Conservation (phyloP, 92 coral and sea anemone genomes). For the Siderastrea siderea region DNA sequence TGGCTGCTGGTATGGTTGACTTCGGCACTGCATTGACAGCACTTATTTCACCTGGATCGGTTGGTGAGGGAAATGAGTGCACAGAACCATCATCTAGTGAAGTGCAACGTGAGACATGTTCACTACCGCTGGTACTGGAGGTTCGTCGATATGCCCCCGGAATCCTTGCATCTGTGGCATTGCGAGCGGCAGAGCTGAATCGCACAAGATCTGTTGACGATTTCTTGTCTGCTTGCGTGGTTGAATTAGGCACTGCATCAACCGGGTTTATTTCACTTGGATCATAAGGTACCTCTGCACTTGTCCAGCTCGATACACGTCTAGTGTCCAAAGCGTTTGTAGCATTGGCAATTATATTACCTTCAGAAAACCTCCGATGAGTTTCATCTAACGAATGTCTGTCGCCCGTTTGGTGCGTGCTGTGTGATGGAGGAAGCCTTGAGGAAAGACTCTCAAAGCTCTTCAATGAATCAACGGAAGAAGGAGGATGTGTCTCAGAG, state of each 20-base stretch:
- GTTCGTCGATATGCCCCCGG: background rate
- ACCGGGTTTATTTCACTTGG: conserved; percentile 6
- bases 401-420: background rate
- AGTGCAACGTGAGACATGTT: no score
- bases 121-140: background rate
- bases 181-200: background rate
- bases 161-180: background rate
- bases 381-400: background rate
- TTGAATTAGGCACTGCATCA: background rate
- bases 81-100: background rate
- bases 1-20: background rate
- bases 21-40: background rate
- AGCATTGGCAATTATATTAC: background rate
- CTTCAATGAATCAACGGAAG: background rate
- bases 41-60: no score
- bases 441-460: background rate
- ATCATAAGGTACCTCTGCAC: conserved; percentile 13
- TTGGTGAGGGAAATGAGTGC: background rate
- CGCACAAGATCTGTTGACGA: background rate
- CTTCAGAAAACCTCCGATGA: background rate
- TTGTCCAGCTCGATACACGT: conserved; percentile 26
- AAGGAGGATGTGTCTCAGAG: background rate
- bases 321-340: background rate
- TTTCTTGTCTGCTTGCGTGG: background rate
- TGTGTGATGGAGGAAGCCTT: background rate